A percentile compares a stretch with the other conserved stretches of the same genome.
Evolutionary conservation across 2,113 vertebrate genomes (phyloP).

Genomic region (Melanerpes aurifrons): DNA sequence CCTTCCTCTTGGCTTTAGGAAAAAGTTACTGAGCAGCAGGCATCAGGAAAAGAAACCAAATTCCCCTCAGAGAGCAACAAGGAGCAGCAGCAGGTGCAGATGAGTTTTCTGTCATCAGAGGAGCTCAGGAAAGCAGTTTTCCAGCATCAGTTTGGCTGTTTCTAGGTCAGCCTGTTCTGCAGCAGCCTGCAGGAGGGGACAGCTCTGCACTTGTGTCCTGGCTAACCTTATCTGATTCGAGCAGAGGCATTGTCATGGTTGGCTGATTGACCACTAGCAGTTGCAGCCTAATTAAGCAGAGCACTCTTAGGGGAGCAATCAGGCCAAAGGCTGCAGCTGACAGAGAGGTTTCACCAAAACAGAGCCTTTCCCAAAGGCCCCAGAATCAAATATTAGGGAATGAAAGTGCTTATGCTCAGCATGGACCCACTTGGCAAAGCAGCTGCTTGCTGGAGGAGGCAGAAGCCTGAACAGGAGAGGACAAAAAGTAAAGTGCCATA

Average conservation of each 20-base stretch:
- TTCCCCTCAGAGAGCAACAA: neutral
- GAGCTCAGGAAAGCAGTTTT: conserved; percentile 8
- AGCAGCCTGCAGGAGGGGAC: neutral
- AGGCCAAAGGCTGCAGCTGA: conserved; percentile 29
- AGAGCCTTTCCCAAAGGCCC: conserved; percentile 21
- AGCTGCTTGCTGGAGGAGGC: neutral
- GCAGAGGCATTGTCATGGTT: neutral
- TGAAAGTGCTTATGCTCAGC: neutral
- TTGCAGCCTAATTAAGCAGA: conserved; percentile 44
- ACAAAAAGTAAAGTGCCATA: neutral
- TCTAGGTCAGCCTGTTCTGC: conserved; percentile 64
- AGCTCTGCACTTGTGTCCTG: neutral
- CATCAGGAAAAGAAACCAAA: neutral
- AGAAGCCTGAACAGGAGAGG: neutral
- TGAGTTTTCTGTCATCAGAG: neutral
- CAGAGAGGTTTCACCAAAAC: conserved; percentile 32
- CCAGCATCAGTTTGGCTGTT: neutral
- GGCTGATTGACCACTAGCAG: conserved; percentile 18
- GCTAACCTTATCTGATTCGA: conserved; percentile 11
- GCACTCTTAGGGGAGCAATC: conserved; percentile 31
- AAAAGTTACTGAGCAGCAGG: neutral
- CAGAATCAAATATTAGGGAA: conserved; percentile 16
- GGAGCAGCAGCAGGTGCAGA: neutral
- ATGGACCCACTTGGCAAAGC: neutral
- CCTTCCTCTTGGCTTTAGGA: neutral